These are phyloP conservation scores for Columba janthina DNA, from an alignment of 2,113 vertebrate genomes.

Conservation along the genomic window DNA sequence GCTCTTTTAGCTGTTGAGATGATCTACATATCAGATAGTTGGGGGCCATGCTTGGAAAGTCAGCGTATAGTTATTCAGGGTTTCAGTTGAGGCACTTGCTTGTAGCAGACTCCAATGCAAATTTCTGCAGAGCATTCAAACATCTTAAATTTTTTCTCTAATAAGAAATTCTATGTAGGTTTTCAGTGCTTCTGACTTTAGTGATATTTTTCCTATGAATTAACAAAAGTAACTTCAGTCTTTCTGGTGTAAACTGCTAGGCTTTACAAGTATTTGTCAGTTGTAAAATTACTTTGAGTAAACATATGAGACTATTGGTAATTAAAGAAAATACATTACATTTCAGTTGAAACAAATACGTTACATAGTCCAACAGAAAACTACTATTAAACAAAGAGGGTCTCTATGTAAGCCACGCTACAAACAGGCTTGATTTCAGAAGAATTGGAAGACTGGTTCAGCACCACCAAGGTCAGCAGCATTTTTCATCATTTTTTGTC, in stretches of 20 bases:
- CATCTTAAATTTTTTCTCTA: background rate
- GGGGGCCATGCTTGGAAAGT: background rate
- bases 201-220: background rate
- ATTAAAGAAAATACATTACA: background rate
- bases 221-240: background rate
- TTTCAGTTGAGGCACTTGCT: background rate
- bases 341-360: background rate
- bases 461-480: background rate
- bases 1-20: background rate
- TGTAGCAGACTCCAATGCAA: background rate
- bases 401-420: background rate
- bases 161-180: background rate
- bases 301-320: background rate
- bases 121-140: background rate
- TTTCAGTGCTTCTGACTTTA: background rate
- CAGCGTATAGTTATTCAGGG: background rate
- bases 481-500: background rate
- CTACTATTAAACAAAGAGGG: background rate
- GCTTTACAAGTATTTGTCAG: background rate
- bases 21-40: background rate
- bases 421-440: background rate
- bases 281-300: background rate
- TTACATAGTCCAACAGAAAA: background rate
- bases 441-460: background rate
- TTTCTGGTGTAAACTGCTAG: background rate